phyloP scores from a whole-genome alignment of 2,113 vertebrate genomes.

The Notothenia coriiceps region DNA sequence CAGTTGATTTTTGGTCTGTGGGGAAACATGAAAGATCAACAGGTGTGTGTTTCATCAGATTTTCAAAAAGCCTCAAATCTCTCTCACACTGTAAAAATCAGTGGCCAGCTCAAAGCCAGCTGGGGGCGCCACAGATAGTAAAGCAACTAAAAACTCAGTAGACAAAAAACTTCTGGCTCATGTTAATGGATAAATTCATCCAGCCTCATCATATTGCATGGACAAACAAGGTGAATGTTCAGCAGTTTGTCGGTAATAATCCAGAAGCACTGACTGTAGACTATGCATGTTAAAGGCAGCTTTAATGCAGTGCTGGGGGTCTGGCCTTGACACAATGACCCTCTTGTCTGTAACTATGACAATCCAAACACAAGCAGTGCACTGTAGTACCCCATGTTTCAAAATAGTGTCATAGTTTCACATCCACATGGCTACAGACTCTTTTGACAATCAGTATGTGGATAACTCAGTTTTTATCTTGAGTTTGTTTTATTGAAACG shows the following conservation, averaged over 20 bases:
- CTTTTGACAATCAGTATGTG: background rate
- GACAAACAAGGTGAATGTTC: background rate
- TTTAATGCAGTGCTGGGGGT: constrained; percentile 19
- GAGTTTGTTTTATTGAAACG: background rate
- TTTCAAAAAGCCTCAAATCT: background rate
- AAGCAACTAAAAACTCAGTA: background rate
- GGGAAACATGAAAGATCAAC: constrained; percentile 1
- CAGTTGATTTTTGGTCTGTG: background rate
- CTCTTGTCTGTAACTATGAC: constrained; percentile 74
- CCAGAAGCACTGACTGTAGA: background rate
- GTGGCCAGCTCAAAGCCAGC: constrained; percentile 10
- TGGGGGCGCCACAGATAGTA: constrained; percentile 12
- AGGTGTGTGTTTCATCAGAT: background rate
- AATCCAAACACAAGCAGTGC: constrained; percentile 37
- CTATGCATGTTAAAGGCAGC: too few species aligned
- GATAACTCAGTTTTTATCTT: background rate
- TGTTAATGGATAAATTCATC: background rate
- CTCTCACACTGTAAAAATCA: background rate
- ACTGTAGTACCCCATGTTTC: background rate
- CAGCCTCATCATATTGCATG: background rate
- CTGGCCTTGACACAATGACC: constrained; percentile 54
- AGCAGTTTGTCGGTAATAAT: background rate
- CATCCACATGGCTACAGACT: background rate
- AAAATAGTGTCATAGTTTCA: constrained; percentile 1
- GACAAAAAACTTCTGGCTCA: background rate